Percentiles rank a stretch among this genome's conserved stretches.
phyloP scores from a whole-genome alignment of 2,888 invertebrate species.

The Litoditis marina region DNA sequence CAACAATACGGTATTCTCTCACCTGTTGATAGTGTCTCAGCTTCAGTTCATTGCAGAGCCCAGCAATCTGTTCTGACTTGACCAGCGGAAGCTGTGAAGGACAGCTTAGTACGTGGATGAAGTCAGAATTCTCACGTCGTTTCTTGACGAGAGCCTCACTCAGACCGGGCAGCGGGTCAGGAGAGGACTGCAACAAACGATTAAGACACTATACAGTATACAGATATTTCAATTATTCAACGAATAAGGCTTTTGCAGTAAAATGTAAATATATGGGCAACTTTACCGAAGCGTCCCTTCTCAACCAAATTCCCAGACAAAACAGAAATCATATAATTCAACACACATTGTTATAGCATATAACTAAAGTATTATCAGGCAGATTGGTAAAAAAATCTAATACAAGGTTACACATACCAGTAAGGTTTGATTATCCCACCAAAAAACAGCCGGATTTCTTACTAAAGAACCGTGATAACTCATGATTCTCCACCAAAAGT shows the following conservation, averaged over 20 bases:
- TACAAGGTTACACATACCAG: no score
- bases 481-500: no score
- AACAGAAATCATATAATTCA: constrained; percentile 3
- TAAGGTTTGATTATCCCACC: no score
- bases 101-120: constrained; percentile 49
- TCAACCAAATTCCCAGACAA: neutral
- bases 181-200: no score
- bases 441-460: no score
- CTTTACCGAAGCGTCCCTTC: no score
- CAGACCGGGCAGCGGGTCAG: constrained; percentile 8
- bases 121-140: constrained; percentile 32
- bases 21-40: constrained; percentile 53
- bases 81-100: constrained; percentile 47
- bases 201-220: no score
- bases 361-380: no score
- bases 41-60: constrained; percentile 35
- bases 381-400: no score
- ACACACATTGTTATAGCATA: no score
- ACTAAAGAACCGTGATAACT: no score
- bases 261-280: neutral
- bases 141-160: constrained; percentile 19
- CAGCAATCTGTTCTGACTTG: constrained; percentile 27
- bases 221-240: no score
- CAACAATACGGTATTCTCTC: neutral
- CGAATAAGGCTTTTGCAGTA: neutral